Evolutionary conservation across 2,797 vertebrate genomes (phyloP).

Genomic region (Ibycter americanus): DNA sequence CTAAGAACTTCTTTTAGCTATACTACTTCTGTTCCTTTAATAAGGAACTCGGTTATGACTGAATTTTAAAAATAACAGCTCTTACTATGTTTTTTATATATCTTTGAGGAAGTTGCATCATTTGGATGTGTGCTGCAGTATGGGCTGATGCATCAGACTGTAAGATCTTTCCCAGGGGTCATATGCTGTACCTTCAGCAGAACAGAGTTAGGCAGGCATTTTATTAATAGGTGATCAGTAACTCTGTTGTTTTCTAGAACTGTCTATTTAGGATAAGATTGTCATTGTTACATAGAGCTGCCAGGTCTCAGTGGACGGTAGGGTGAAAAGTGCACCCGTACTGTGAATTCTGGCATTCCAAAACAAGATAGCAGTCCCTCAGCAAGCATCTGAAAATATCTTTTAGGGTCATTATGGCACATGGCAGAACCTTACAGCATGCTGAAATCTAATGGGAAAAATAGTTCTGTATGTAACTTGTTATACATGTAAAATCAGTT

Average conservation of each 20-base stretch:
- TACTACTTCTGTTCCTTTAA: background rate
- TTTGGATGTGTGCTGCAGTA: background rate
- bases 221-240: background rate
- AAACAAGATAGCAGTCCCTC: background rate
- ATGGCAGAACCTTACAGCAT: background rate
- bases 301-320: background rate
- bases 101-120: rapidly evolving
- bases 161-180: background rate
- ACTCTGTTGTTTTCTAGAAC: background rate
- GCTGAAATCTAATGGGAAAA: background rate
- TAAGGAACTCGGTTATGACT: background rate
- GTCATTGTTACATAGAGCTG: background rate
- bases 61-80: background rate
- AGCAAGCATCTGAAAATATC: background rate
- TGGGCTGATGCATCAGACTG: background rate
- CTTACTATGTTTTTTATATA: background rate
- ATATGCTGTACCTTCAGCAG: background rate
- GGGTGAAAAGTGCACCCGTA: background rate
- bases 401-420: background rate
- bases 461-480: background rate
- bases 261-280: background rate
- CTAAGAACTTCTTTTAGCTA: background rate
- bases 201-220: background rate
- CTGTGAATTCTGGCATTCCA: background rate
- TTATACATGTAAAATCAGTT: background rate